A percentile compares a stretch with the other conserved stretches of the same genome.
These are phyloP conservation scores for Diarsia dahlii DNA, from an alignment of 2,888 invertebrate species.

Conservation along the genomic window DNA sequence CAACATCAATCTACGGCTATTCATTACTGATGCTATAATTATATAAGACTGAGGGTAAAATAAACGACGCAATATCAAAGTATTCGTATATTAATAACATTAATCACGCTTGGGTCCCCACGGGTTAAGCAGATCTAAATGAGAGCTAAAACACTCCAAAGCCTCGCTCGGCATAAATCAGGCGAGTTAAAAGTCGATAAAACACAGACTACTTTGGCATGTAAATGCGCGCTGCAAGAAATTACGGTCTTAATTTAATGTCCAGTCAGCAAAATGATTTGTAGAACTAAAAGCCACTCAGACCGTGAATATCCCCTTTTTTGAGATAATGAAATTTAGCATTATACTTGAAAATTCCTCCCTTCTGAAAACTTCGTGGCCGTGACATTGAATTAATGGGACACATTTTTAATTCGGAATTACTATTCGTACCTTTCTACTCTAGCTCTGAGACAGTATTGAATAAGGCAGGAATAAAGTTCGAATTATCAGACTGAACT, in stretches of 20 bases:
- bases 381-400: slow-evolving; percentile 51
- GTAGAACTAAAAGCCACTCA: slow-evolving; percentile 42
- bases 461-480: neutral
- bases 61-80: slow-evolving; percentile 15
- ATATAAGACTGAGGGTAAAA: neutral
- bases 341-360: slow-evolving; percentile 28
- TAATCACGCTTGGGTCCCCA: slow-evolving; percentile 23
- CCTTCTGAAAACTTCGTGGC: slow-evolving; percentile 36
- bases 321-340: slow-evolving; percentile 33
- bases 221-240: slow-evolving; percentile 58
- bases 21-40: slow-evolving; percentile 3
- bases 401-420: slow-evolving; percentile 24
- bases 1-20: slow-evolving; percentile 2
- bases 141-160: slow-evolving; percentile 27
- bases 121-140: slow-evolving; percentile 25
- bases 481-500: neutral
- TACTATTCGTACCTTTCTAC: slow-evolving; percentile 5
- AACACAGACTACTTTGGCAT: slow-evolving; percentile 56
- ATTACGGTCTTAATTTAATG: slow-evolving; percentile 51
- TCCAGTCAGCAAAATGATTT: slow-evolving; percentile 57
- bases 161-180: slow-evolving; percentile 44
- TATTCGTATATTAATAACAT: slow-evolving; percentile 18
- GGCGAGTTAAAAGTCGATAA: slow-evolving; percentile 57
- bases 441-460: neutral
- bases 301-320: slow-evolving; percentile 31